A percentile compares a stretch with the other conserved stretches of the same genome.
phyloP scores from a whole-genome alignment of 2,888 invertebrate species.

The Chrysina gloriosa region DNA sequence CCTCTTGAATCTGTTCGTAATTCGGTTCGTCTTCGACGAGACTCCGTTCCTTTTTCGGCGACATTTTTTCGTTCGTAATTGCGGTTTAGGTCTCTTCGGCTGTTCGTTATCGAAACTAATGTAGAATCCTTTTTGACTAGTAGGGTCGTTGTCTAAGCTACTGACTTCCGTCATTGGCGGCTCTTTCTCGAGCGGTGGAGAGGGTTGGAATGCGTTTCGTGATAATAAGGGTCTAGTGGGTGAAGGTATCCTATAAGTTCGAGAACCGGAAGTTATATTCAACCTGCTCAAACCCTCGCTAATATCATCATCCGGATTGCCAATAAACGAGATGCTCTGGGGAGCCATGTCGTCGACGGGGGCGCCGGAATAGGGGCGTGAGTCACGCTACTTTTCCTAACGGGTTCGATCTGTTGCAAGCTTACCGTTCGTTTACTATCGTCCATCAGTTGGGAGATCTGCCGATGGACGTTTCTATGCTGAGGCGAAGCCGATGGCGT shows the following conservation, averaged over 20 bases:
- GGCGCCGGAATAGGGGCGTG: conserved; percentile 75
- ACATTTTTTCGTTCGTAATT: conserved; percentile 79
- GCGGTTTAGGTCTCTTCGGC: conserved; percentile 90
- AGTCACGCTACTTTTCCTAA: conserved; percentile 60
- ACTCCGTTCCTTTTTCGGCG: conserved; percentile 79
- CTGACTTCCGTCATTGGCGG: conserved; percentile 61
- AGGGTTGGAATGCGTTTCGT: conserved; percentile 77
- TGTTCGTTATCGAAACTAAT: conserved; percentile 92
- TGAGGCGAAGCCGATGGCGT: conserved; percentile 74
- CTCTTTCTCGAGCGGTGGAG: conserved; percentile 53
- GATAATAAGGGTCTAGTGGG: conserved; percentile 81
- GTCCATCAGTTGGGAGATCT: conserved; percentile 67
- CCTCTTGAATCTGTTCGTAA: conserved; percentile 41
- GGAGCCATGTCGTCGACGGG: conserved; percentile 91
- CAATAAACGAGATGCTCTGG: conserved; percentile 92
- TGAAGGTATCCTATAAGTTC: conserved; percentile 90
- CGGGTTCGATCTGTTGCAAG: conserved; percentile 67
- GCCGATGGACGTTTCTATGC: conserved; percentile 71
- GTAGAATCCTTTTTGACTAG: conserved; percentile 87
- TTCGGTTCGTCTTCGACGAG: conserved; percentile 42
- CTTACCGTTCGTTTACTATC: conserved; percentile 63
- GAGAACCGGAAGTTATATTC: conserved; percentile 87
- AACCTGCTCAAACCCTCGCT: conserved; percentile 70
- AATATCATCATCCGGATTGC: conserved; percentile 71
- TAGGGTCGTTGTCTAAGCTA: conserved; percentile 64